Conservation (phyloP, 1,140 invertebrate genomes). For the Gyrodactylus salaris region DNA sequence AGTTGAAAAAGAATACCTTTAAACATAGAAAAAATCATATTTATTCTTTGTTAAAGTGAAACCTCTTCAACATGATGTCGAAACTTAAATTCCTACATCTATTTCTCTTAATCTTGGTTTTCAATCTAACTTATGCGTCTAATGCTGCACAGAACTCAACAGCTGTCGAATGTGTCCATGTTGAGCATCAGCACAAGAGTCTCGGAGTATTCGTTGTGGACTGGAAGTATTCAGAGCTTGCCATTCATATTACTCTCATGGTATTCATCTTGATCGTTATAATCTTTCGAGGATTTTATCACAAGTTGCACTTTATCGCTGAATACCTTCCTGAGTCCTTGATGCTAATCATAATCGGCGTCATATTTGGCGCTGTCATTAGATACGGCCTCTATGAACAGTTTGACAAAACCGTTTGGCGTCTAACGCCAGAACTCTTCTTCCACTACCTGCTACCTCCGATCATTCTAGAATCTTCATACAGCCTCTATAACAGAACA, state of each 20-base stretch:
- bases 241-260: not conserved
- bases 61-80: too few species aligned
- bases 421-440: not conserved
- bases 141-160: too few species aligned
- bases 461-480: slow-evolving; percentile 3
- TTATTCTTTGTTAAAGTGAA: too few species aligned
- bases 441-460: slow-evolving; percentile 1
- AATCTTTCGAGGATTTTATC: not conserved
- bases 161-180: not conserved
- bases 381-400: not conserved
- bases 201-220: not conserved
- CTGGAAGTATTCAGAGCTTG: not conserved
- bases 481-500: slow-evolving; percentile 1
- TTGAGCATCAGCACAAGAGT: not conserved
- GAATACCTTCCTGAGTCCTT: not conserved
- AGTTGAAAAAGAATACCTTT: too few species aligned
- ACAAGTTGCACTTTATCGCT: not conserved
- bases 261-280: not conserved
- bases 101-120: too few species aligned
- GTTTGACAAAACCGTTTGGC: not conserved
- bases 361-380: slow-evolving; percentile 1
- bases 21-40: too few species aligned
- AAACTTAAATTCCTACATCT: too few species aligned
- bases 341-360: slow-evolving; percentile 4
- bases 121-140: too few species aligned